Evolutionary conservation across 1,140 invertebrate species (phyloP).

Genomic region (Drosophila sturtevanti): DNA sequence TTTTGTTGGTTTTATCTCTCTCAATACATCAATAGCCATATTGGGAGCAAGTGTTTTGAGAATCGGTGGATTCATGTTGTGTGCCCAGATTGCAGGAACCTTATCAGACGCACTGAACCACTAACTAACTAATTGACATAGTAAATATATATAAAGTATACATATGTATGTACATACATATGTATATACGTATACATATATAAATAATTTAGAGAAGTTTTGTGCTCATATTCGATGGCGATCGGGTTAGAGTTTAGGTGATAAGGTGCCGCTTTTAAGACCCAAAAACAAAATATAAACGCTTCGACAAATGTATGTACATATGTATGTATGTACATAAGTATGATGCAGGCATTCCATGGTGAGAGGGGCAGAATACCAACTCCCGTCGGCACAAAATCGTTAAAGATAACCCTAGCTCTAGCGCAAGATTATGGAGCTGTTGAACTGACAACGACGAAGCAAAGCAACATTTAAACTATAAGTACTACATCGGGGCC

Average conservation of each 20-base stretch:
- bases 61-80: slow-evolving; percentile 29
- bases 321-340: not conserved
- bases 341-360: slow-evolving; percentile 1
- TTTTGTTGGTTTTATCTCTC: slow-evolving; percentile 31
- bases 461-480: slow-evolving; percentile 29
- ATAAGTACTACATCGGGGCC: slow-evolving; percentile 11
- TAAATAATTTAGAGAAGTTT: slow-evolving; percentile 6
- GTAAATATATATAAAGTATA: slow-evolving; percentile 3
- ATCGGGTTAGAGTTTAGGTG: slow-evolving; percentile 28
- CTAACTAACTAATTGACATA: slow-evolving; percentile 7
- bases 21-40: slow-evolving; percentile 23
- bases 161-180: not conserved
- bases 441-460: slow-evolving; percentile 30
- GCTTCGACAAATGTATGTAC: not conserved
- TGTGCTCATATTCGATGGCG: not conserved
- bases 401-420: slow-evolving; percentile 59
- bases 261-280: slow-evolving; percentile 3
- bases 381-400: slow-evolving; percentile 15
- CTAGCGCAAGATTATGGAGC: slow-evolving; percentile 31
- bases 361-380: not conserved
- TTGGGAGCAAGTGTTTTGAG: slow-evolving; percentile 33
- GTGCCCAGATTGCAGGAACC: slow-evolving; percentile 8
- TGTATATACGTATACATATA: not conserved
- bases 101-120: slow-evolving; percentile 24
- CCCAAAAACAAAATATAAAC: slow-evolving; percentile 7